A percentile compares a stretch with the other conserved stretches of the same genome.
Conservation (phyloP, 2,113 vertebrate species). For the Petromus typicus region DNA sequence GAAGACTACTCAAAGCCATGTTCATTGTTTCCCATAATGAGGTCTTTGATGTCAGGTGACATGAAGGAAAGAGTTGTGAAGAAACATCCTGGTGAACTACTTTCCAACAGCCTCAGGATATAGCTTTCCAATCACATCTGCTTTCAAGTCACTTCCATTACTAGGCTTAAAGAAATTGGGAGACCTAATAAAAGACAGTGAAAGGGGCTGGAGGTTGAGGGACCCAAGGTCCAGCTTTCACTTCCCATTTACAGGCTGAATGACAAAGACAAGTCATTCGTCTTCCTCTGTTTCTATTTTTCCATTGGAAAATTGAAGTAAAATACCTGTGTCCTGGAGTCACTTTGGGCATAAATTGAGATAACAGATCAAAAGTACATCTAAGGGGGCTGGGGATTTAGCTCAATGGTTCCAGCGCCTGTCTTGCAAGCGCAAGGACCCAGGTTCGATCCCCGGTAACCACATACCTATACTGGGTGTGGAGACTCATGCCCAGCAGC, state of each 20-base stretch:
- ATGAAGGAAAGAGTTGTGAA: constrained; percentile 1
- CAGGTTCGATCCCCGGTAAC: no score
- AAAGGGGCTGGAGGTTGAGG: not conserved
- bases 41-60: constrained; percentile 46
- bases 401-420: no score
- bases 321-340: not conserved
- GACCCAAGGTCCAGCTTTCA: not conserved
- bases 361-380: not conserved
- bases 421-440: no score
- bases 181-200: not conserved
- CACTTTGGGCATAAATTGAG: not conserved
- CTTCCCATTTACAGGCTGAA: not conserved
- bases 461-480: no score
- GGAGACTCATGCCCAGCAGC: no score
- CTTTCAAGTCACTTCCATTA: not conserved
- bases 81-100: constrained; percentile 14
- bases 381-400: no score
- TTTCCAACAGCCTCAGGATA: not conserved
- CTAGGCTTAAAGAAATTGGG: not conserved
- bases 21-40: constrained; percentile 23
- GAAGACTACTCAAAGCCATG: constrained; percentile 28
- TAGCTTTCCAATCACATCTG: not conserved
- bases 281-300: not conserved
- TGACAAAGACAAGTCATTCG: not conserved
- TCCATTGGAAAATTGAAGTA: not conserved